These are phyloP conservation scores for Ditula angustiorana DNA, from an alignment of 2,888 invertebrate species.

Conservation along the genomic window DNA sequence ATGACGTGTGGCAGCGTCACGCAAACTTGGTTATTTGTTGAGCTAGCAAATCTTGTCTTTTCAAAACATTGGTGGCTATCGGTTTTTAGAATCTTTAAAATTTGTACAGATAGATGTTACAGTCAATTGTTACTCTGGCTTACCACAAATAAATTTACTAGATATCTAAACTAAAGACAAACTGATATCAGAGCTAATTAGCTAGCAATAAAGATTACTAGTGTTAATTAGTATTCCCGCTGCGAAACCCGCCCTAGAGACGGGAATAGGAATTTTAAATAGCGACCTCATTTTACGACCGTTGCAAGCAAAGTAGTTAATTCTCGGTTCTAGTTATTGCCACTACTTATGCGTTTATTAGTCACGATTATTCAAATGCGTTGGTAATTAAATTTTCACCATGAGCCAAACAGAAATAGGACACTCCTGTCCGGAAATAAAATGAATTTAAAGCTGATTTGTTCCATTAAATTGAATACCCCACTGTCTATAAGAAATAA, in stretches of 20 bases:
- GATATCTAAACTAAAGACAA: neutral
- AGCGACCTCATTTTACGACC: constrained; percentile 60
- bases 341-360: constrained; percentile 49
- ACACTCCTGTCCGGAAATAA: constrained; percentile 20
- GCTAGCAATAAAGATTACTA: constrained; percentile 35
- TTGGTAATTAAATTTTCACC: constrained; percentile 27
- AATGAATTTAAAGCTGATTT: constrained; percentile 19
- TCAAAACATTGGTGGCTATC: no score
- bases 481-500: neutral
- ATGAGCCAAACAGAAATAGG: constrained; percentile 23
- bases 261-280: constrained; percentile 61
- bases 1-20: constrained; percentile 13
- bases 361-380: constrained; percentile 49
- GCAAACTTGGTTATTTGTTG: neutral
- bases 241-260: constrained; percentile 50
- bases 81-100: no score
- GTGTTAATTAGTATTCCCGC: constrained; percentile 57
- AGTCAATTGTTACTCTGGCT: no score
- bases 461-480: neutral
- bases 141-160: neutral
- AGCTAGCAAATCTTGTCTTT: neutral
- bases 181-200: constrained; percentile 4
- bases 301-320: constrained; percentile 54
- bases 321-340: constrained; percentile 54
- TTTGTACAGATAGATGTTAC: no score